Percentiles rank a stretch among this genome's conserved stretches.
Evolutionary conservation across 2,113 vertebrate species (phyloP).

Genomic region (Indicator indicator): DNA sequence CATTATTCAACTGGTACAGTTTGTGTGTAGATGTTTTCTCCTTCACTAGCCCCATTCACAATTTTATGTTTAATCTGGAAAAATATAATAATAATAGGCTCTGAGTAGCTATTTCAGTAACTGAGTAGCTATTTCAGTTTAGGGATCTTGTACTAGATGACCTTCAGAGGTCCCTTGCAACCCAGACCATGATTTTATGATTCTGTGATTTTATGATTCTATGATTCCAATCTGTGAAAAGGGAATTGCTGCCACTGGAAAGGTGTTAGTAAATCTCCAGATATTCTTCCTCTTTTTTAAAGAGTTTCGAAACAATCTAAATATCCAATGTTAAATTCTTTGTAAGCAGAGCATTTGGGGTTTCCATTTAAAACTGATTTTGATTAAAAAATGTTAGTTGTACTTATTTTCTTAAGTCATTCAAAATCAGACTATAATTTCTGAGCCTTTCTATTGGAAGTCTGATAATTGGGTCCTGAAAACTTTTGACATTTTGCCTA

Average conservation of each 20-base stretch:
- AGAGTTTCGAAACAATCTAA: not conserved
- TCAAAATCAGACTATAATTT: not conserved
- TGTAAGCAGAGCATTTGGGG: not conserved
- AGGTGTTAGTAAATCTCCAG: not conserved
- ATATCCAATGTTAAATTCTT: not conserved
- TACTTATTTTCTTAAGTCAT: not conserved
- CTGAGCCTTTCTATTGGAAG: not conserved
- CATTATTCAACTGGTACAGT: not conserved
- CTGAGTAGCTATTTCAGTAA: not conserved
- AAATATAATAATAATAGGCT: not conserved
- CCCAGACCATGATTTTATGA: too few species aligned
- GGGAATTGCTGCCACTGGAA: not conserved
- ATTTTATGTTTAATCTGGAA: not conserved
- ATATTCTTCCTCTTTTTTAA: not conserved
- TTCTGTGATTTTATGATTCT: too few species aligned
- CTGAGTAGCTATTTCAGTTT: not conserved
- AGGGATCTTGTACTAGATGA: not conserved
- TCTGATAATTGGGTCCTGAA: not conserved
- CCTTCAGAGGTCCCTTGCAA: too few species aligned
- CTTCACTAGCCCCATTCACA: not conserved
- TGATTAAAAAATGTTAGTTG: not conserved
- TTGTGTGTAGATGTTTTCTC: not conserved
- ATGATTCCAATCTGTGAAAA: not conserved
- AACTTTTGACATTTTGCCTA: not conserved
- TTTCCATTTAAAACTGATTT: not conserved